Evolutionary conservation across 2,888 invertebrate genomes (phyloP), one percentile per base, ranked within the genome.

Genomic region (Aphelenchoides bicaudatus): DNA sequence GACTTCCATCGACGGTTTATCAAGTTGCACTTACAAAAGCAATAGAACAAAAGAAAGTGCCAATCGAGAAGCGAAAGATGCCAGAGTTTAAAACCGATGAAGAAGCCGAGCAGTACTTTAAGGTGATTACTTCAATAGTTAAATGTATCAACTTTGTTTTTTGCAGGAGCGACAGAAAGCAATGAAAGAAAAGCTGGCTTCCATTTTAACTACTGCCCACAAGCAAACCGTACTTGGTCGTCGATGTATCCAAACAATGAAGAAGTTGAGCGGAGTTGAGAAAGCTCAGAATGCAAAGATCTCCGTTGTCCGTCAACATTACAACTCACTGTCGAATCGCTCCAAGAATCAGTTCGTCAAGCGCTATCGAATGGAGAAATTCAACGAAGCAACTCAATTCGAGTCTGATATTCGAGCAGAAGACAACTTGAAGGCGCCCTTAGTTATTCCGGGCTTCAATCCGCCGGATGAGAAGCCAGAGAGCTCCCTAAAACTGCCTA

Each of bases 381-480:
- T 23, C 37, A 51, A 51, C 3, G 23, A 46, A 13, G 37, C 31
- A 2, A 51, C 52, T 27, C 31, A 28, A n/a, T 51, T 51, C 4
- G 52, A 51, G n/a, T 19, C 28, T 25, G 19, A 31, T 8, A 23
- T 51, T 10, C 37, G 38, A 3, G 8, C 21, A 10, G 52, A 51
- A 3, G 30, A 43, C 2, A 51, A 51, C 21, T 29, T 51, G 10
- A 16, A 31, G 10, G 52, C 52, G 2, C 52, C 52, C 10, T 28
- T 51, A 13, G 38, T 39, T 13, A 27, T 51, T 2, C 52, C 52
- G 1, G 52, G 52, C 38, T 51, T 51, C 37, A 29, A 51, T 16
- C 52, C 52, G n/a, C 37, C 31, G 19, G 52, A 51, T n/a, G 25
- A 21, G 39, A n/a, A 39, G 6, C 29, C 28, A 19, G 31, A 48